A percentile compares a stretch with the other conserved stretches of the same genome.
Conservation (phyloP, 1,140 invertebrate species). For the Meloidogyne chitwoodi region DNA sequence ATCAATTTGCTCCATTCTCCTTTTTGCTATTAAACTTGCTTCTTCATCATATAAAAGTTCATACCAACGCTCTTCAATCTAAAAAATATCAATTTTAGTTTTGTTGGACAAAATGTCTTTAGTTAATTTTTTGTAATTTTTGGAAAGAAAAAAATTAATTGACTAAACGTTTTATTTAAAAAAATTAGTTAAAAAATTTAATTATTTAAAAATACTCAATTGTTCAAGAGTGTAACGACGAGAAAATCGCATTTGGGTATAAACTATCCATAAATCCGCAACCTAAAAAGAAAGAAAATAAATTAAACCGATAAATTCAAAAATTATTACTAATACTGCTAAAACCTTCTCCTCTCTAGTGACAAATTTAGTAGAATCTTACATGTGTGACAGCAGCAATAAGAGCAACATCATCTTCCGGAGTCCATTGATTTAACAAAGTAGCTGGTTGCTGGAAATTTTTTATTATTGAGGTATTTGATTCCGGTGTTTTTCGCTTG, state of each 20-base stretch:
- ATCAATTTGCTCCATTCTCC: constrained; percentile 85
- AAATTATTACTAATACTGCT: too few relatives aligned
- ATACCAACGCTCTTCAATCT: constrained; percentile 92
- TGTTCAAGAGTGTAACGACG: constrained; percentile 79
- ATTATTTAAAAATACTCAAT: not conserved
- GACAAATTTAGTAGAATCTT: constrained; percentile 33
- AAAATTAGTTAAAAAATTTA: not conserved
- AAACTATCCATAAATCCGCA: constrained; percentile 79
- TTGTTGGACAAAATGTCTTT: not conserved
- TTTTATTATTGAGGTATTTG: constrained; percentile 11
- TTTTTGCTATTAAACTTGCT: constrained; percentile 72
- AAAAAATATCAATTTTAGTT: constrained; percentile 61
- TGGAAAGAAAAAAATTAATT: too few relatives aligned
- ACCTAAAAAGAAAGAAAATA: constrained; percentile 65
- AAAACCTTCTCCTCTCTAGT: too few relatives aligned
- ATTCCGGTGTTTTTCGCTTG: constrained; percentile 21
- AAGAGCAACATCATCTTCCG: constrained; percentile 86
- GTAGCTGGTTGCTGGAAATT: constrained; percentile 62
- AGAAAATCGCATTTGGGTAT: constrained; percentile 88
- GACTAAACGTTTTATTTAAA: too few relatives aligned
- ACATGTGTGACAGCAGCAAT: constrained; percentile 88
- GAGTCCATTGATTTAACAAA: constrained; percentile 90
- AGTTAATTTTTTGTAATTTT: too few relatives aligned
- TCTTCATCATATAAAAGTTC: constrained; percentile 84
- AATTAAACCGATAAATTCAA: not conserved